Conservation (phyloP, 2,797 vertebrate species). For the Diceros bicornis region DNA sequence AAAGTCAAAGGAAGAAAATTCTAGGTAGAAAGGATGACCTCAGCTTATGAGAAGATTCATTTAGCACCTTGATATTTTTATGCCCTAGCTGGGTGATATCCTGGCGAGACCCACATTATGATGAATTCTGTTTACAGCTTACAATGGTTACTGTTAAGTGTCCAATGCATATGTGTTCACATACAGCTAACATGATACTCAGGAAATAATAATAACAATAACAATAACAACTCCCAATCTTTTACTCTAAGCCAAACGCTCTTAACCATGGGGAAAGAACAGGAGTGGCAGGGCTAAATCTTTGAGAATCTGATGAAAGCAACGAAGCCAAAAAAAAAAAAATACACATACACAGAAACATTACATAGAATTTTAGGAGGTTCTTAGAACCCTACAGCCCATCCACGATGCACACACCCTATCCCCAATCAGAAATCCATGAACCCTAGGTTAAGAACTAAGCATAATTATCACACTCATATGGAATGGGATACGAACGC, state of each 20-base stretch:
- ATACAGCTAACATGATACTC: neutral
- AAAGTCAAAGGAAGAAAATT: neutral
- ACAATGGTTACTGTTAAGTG: neutral
- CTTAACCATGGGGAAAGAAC: neutral
- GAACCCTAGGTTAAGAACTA: slow-evolving; percentile 3
- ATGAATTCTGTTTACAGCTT: neutral
- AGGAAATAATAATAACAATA: neutral
- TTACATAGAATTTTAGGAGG: slow-evolving; percentile 1
- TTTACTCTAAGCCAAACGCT: slow-evolving; percentile 43
- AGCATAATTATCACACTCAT: neutral
- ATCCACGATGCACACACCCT: neutral
- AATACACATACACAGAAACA: neutral
- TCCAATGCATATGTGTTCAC: neutral
- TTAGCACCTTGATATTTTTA: neutral
- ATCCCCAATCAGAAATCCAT: slow-evolving; percentile 11
- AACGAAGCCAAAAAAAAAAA: neutral
- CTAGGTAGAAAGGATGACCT: neutral
- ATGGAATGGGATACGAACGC: neutral
- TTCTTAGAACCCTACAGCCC: slow-evolving; percentile 28
- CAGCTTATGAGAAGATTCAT: neutral
- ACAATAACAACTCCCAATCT: slow-evolving; percentile 10
- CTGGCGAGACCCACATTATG: neutral
- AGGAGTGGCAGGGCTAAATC: neutral
- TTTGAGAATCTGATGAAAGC: slow-evolving; percentile 34
- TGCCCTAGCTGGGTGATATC: neutral